Percentiles rank a stretch among this genome's conserved stretches.
Evolutionary conservation across 2,888 invertebrate genomes (phyloP).

Genomic region (Euplexia lucipara): DNA sequence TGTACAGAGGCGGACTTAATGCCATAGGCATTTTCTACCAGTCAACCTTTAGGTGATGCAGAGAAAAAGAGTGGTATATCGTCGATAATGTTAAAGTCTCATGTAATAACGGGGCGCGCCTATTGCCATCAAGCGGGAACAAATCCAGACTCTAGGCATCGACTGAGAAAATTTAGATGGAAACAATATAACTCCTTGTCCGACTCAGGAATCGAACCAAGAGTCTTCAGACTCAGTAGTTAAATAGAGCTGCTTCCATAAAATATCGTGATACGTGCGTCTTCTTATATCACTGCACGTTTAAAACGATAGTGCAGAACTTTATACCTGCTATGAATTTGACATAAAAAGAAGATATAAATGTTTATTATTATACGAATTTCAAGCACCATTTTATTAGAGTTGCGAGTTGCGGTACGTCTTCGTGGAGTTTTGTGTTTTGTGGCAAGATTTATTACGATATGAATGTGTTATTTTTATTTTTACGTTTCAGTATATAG

Average conservation of each 20-base stretch:
- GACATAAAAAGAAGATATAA: slow-evolving; percentile 34
- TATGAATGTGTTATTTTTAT: not conserved
- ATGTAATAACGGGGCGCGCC: no score
- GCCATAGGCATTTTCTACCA: no score
- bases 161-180: no score
- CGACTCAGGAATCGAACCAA: no score
- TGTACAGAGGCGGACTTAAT: no score
- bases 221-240: no score
- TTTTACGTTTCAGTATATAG: not conserved
- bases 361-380: slow-evolving; percentile 2
- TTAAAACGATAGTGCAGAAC: slow-evolving; percentile 27
- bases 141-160: no score
- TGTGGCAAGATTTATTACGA: slow-evolving; percentile 8
- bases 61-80: no score
- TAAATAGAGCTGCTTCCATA: slow-evolving; percentile 16
- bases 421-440: not conserved
- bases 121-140: no score
- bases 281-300: slow-evolving; percentile 17
- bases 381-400: slow-evolving; percentile 30
- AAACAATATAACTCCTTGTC: no score
- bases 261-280: slow-evolving; percentile 33
- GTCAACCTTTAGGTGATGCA: no score
- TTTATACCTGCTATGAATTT: slow-evolving; percentile 34
- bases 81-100: no score
- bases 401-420: not conserved